Percentiles rank a stretch among this genome's conserved stretches.
Conservation (phyloP, 2,113 vertebrate genomes). For the Callionymus lyra region DNA sequence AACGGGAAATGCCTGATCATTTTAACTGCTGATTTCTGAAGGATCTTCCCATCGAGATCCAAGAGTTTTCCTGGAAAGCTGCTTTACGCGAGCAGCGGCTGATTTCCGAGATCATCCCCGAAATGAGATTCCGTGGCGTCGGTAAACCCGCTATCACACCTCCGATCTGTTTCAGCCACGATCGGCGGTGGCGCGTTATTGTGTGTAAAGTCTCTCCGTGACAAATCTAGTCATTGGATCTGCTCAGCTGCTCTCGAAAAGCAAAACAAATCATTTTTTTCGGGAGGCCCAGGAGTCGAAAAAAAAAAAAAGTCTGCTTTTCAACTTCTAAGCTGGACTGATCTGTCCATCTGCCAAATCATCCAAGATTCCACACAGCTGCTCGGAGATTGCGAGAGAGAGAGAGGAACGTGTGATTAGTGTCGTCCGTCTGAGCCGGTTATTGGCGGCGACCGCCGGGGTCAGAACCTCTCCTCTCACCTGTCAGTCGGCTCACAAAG, state of each 20-base stretch:
- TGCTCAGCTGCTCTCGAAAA: slow-evolving; percentile 21
- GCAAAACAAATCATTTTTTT: slow-evolving; percentile 21
- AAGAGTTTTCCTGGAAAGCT: too few species aligned
- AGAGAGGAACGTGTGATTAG: slow-evolving; percentile 4
- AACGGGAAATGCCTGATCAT: too few species aligned
- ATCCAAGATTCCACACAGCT: slow-evolving; percentile 17
- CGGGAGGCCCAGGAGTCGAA: slow-evolving; percentile 8
- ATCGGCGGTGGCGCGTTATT: not conserved
- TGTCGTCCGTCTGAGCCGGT: slow-evolving; percentile 1
- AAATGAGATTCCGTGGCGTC: not conserved
- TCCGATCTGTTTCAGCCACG: slow-evolving; percentile 1
- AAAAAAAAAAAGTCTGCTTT: slow-evolving; percentile 17
- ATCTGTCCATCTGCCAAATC: slow-evolving; percentile 23
- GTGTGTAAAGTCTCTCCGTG: slow-evolving; percentile 12
- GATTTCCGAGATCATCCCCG: too few species aligned
- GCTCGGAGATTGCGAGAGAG: slow-evolving; percentile 6
- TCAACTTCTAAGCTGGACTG: slow-evolving; percentile 28
- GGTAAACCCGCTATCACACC: not conserved
- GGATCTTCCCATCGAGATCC: too few species aligned
- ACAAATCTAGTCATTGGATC: slow-evolving; percentile 22
- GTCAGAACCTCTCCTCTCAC: too few species aligned
- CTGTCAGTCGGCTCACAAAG: too few species aligned
- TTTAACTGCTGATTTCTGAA: too few species aligned
- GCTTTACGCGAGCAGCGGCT: too few species aligned
- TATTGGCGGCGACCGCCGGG: not conserved